A percentile compares a stretch with the other conserved stretches of the same genome.
phyloP scores from a whole-genome alignment of 2,113 vertebrate genomes.

The Antennarius striatus region DNA sequence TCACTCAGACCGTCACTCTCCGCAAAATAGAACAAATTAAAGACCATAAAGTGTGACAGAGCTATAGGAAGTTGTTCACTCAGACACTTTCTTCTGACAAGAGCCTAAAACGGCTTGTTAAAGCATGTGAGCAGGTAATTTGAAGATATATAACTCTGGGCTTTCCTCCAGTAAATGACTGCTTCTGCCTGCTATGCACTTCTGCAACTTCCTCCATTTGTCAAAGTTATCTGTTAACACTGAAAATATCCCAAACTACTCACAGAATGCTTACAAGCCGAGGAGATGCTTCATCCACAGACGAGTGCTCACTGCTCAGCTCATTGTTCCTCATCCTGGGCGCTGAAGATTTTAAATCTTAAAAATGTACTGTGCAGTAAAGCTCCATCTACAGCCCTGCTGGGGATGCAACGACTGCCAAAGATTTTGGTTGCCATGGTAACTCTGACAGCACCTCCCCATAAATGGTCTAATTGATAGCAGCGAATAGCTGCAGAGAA shows the following conservation, averaged over 20 bases:
- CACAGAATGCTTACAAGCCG: not conserved
- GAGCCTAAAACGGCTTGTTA: slow-evolving; percentile 29
- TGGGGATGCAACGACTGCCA: slow-evolving; percentile 47
- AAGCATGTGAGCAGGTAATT: too few species aligned
- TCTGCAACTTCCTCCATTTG: slow-evolving; percentile 20
- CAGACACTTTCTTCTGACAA: slow-evolving; percentile 47
- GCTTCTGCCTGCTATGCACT: not conserved
- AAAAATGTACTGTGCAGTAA: slow-evolving; percentile 45
- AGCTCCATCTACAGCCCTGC: slow-evolving; percentile 29
- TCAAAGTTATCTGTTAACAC: slow-evolving; percentile 9
- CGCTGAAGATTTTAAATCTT: slow-evolving; percentile 48
- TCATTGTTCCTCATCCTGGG: slow-evolving; percentile 31
- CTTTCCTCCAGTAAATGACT: too few species aligned
- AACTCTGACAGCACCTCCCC: slow-evolving; percentile 57
- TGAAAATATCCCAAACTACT: not conserved
- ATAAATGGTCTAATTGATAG: slow-evolving; percentile 66
- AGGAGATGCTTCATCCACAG: not conserved
- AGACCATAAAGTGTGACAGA: slow-evolving; percentile 33
- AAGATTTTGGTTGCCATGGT: slow-evolving; percentile 56
- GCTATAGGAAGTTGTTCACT: slow-evolving; percentile 1
- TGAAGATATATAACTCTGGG: too few species aligned
- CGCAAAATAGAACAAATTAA: not conserved
- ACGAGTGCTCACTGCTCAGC: slow-evolving; percentile 23
- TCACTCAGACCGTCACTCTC: not conserved
- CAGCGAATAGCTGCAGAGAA: slow-evolving; percentile 46